Evolutionary conservation across 2,113 vertebrate species (phyloP).

Genomic region (Daboia siamensis): DNA sequence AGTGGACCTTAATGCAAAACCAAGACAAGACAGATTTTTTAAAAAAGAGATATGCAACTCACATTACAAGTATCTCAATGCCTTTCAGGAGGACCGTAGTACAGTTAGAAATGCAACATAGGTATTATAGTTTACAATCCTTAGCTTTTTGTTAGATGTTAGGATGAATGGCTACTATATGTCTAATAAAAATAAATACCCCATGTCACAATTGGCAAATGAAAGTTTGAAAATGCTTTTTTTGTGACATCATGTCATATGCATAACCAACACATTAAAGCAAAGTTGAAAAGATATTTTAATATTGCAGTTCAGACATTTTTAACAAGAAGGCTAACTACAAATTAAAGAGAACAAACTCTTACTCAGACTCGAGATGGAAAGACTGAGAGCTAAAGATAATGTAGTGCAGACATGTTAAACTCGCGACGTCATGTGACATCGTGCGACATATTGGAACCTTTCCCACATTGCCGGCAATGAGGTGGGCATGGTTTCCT

Average conservation of each 20-base stretch:
- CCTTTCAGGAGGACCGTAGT: not conserved
- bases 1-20: not conserved
- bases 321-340: not conserved
- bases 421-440: too few species aligned
- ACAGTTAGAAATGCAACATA: not conserved
- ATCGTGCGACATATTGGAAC: too few species aligned
- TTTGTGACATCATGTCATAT: conserved; percentile 1
- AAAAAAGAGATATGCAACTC: not conserved
- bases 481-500: too few species aligned
- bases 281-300: not conserved
- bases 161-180: not conserved
- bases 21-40: not conserved
- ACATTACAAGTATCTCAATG: not conserved
- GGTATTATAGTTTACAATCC: conserved; percentile 25
- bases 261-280: conserved; percentile 15
- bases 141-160: not conserved
- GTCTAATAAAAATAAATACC: not conserved
- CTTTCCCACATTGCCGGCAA: too few species aligned
- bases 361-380: not conserved
- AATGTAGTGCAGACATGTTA: too few species aligned
- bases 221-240: not conserved
- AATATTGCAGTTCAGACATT: not conserved
- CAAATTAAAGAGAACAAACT: not conserved
- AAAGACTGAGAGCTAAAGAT: not conserved
- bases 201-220: not conserved